Evolutionary conservation across 2,888 invertebrate genomes (phyloP).

Genomic region (Callimorpha dominula): DNA sequence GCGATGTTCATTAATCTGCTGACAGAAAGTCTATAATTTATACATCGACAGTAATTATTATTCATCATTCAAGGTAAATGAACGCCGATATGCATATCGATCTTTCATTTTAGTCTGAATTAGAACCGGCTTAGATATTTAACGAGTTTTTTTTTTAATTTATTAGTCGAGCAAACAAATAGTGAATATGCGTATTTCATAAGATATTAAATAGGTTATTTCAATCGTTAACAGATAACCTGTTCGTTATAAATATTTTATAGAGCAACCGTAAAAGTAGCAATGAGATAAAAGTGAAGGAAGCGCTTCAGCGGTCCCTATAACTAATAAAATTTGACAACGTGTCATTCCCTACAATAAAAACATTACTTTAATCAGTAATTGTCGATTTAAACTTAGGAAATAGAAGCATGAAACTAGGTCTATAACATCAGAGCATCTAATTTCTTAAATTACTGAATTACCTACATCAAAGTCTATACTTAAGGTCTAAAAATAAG

Average conservation of each 20-base stretch:
- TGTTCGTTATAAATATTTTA: constrained; percentile 78
- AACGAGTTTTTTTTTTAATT: constrained; percentile 72
- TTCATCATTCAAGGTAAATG: constrained; percentile 83
- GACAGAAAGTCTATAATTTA: constrained; percentile 77
- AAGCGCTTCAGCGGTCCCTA: constrained; percentile 61
- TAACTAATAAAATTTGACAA: constrained; percentile 77
- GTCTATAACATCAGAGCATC: constrained; percentile 16
- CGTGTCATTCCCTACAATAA: constrained; percentile 70
- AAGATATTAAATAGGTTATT: constrained; percentile 78
- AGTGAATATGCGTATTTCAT: constrained; percentile 73
- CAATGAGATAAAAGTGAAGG: constrained; percentile 63
- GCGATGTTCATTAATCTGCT: constrained; percentile 73
- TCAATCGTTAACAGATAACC: constrained; percentile 79
- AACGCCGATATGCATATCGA: constrained; percentile 75
- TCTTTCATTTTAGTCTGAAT: constrained; percentile 77
- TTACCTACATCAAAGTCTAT: not conserved
- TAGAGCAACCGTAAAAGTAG: constrained; percentile 78
- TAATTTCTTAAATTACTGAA: constrained; percentile 14
- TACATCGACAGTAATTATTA: constrained; percentile 74
- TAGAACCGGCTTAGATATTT: constrained; percentile 71
- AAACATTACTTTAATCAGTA: constrained; percentile 50
- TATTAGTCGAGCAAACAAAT: constrained; percentile 73
- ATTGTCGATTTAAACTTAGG: constrained; percentile 35
- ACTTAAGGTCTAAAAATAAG: not conserved
- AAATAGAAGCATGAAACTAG: constrained; percentile 24